Evolutionary conservation across 2,888 invertebrate genomes (phyloP), one percentile per base, ranked within the genome.

Genomic region (Balanococcus diminutus): DNA sequence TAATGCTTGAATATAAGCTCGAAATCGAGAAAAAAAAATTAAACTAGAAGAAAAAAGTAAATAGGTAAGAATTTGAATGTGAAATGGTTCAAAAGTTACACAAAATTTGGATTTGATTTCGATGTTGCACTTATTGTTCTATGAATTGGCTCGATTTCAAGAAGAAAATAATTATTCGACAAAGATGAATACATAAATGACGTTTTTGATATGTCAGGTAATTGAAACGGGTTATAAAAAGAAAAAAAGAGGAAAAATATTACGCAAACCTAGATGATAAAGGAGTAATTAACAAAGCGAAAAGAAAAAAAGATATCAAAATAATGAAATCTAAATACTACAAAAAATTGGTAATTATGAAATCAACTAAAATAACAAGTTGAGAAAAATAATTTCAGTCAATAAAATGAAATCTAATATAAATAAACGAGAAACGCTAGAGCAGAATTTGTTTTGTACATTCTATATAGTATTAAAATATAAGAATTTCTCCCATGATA

Each of bases 401-500:
- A 36, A 79, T 79, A 36, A 79, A 36, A 79, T 79, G 19, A 79
- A 79, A 79, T 79, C 75, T 79, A 79, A 79, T 79, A 79, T 11
- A 79, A 79, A 79, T 79, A 28, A 79, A 79, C 36, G 2, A 79
- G 36, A 79, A 79, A 72, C 75, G 42, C 72, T 75, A 85, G 75
- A 85, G 72, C 46, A 85, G 75, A 84, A 46, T 42, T 85, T n/a
- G n/a, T 42, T 31, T 25, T 75, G 75, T 85, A 51, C 46, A 31
- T 79, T 75, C 42, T 39, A 85, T 39, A 85, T 16, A 42, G 25
- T 79, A 42, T n/a, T 39, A 42, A 42, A 46, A 67, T 28, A 42
- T 25, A 85, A 79, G 75, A 51, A 85, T 75, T 42, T 42, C 39
- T 75, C 75, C 79, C 79, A 85, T 79, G 72, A 67, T 84, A 72